Base-by-base conservation (phyloP, 2,888 invertebrate genomes). In the Phortica okadai region DNA sequence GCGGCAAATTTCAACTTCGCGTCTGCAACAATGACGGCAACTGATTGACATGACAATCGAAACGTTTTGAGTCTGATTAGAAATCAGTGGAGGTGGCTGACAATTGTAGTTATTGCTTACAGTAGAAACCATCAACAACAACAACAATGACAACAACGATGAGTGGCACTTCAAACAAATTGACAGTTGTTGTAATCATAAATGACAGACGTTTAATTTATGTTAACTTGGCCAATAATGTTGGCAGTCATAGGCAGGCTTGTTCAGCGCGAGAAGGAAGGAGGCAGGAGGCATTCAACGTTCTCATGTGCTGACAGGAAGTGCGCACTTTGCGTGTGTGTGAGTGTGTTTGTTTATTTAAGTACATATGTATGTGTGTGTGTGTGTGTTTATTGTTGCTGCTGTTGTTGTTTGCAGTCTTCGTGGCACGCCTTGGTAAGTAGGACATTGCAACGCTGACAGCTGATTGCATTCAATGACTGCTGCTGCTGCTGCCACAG, bases 141-240 rank as follows among this genome's bases (percentile, higher is more conserved):
- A 74, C 25, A 16, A 50, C 44, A 50, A 42, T 45, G 50, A 70
- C 70, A 16, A 70, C 62, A 25, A 62, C 21, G 45, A 50, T n/a
- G 56, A 21, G 56, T 64, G 45, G 58, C 44, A 16, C 11, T 62
- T 78, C 77, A 79, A 77, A 78, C 81, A 78, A 76, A 81, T 80
- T 83, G 81, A 80, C 83, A 84, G 82, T 81, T 82, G 80, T 78
- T 81, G 84, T 84, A 84, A 84, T 84, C 83, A 84, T 82, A 82
- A 82, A 79, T 83, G 84, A 84, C 84, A 83, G 81, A 77, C 82
- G 79, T 83, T 83, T 83, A 83, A 84, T 84, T 84, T 84, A 84
- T 84, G 79, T 78, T 74, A 76, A 81, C 76, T 78, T 66, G 25
- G 3, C 56, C 25, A 56, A 66, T 56, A 56, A 21, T 67, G 74